These are phyloP conservation scores for Tinamus major DNA, from an alignment of 2,797 vertebrate species.

Conservation along the genomic window DNA sequence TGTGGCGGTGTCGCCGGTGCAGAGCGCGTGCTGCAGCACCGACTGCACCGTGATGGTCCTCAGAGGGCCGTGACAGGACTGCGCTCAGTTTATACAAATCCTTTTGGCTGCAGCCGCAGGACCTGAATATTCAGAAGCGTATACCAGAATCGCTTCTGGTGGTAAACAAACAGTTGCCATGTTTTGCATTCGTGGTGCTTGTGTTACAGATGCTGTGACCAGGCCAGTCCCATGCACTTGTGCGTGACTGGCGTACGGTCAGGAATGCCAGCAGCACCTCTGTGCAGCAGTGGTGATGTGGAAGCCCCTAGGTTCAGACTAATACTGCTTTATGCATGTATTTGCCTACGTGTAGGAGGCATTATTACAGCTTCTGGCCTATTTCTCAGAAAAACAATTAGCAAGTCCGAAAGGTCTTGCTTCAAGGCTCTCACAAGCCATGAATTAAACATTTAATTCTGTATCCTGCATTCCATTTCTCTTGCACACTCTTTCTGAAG, in stretches of 20 bases:
- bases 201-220: neutral
- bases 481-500: neutral
- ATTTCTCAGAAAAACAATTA: slow-evolving; percentile 52
- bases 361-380: slow-evolving; percentile 33
- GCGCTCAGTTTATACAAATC: neutral
- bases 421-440: slow-evolving; percentile 22
- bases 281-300: neutral
- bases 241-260: neutral
- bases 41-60: neutral
- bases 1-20: neutral
- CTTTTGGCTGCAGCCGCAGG: neutral
- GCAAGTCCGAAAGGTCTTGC: slow-evolving; percentile 42
- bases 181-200: neutral
- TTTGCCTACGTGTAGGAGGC: slow-evolving; percentile 10
- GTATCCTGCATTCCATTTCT: neutral
- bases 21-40: neutral
- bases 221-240: neutral
- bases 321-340: neutral
- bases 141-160: neutral
- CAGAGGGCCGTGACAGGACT: neutral
- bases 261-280: neutral
- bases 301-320: neutral
- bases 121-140: neutral
- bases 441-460: slow-evolving; percentile 55
- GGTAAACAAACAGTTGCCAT: neutral